These are phyloP conservation scores for Drosophila asahinai DNA, from an alignment of 1,140 invertebrate genomes.

Conservation along the genomic window DNA sequence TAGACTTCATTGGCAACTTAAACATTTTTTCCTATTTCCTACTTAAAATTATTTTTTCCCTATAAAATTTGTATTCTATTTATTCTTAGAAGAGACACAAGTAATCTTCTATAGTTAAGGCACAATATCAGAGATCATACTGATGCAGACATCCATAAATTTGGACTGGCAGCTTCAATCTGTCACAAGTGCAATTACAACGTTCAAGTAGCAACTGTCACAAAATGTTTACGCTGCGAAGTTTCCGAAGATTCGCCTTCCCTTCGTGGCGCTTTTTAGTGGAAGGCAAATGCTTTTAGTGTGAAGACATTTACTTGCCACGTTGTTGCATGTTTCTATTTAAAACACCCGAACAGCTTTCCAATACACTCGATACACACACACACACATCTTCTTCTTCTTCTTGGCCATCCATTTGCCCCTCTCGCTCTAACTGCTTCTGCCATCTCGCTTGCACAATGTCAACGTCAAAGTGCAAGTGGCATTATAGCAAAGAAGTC, in stretches of 20 bases:
- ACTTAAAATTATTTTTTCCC: too few relatives aligned
- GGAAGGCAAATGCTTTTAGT: conserved; percentile 70
- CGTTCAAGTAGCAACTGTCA: conserved; percentile 38
- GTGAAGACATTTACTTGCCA: conserved; percentile 63
- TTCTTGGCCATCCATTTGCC: conserved; percentile 10
- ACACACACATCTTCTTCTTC: not conserved
- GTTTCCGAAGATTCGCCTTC: conserved; percentile 9
- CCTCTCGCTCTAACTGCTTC: conserved; percentile 10
- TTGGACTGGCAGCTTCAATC: not conserved
- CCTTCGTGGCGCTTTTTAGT: conserved; percentile 14
- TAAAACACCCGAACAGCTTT: conserved; percentile 59
- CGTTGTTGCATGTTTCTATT: conserved; percentile 70
- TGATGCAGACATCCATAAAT: not conserved
- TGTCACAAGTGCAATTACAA: conserved; percentile 22
- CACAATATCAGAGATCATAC: not conserved
- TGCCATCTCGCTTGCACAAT: conserved; percentile 50
- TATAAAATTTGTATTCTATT: too few relatives aligned
- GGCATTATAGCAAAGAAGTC: conserved; percentile 76
- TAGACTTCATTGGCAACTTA: too few relatives aligned
- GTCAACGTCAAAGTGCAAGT: conserved; percentile 81
- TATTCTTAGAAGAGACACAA: too few relatives aligned
- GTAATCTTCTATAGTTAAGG: too few relatives aligned
- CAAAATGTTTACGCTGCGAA: conserved; percentile 27
- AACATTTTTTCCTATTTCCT: too few relatives aligned
- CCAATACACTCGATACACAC: conserved; percentile 59